Conservation (phyloP, 2,113 vertebrate genomes). For the Jacana jacana region DNA sequence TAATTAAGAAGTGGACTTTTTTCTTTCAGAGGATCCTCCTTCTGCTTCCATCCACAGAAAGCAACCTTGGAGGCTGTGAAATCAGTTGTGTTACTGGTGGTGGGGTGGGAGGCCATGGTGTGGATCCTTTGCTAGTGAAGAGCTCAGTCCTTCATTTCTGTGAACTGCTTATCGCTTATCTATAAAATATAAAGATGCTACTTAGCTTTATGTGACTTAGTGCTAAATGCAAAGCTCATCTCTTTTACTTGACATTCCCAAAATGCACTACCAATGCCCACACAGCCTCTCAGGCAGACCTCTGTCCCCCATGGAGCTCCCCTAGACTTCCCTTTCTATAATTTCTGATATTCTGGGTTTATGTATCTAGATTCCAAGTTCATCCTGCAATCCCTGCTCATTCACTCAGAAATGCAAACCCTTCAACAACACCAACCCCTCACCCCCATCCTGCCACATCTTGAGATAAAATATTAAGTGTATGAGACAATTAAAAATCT, state of each 20-base stretch:
- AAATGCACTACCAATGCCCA: not conserved
- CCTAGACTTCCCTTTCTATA: not conserved
- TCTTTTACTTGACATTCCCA: not conserved
- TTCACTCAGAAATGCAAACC: not conserved
- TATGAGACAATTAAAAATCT: not conserved
- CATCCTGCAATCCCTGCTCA: not conserved
- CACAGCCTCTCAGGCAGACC: not conserved
- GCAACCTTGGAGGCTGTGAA: not conserved
- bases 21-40: not conserved
- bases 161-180: not conserved
- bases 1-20: not conserved
- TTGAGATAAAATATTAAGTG: not conserved
- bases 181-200: not conserved
- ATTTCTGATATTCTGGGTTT: not conserved
- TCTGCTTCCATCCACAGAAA: not conserved
- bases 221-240: not conserved
- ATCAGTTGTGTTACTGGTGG: not conserved
- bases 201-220: not conserved
- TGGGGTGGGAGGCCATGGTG: not conserved
- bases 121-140: not conserved
- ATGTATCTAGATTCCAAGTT: not conserved
- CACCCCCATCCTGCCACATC: not conserved
- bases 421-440: not conserved
- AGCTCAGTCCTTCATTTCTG: not conserved
- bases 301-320: not conserved